These are phyloP conservation scores for Ctenicera cuprea DNA, from an alignment of 2,888 invertebrate species.

Conservation along the genomic window DNA sequence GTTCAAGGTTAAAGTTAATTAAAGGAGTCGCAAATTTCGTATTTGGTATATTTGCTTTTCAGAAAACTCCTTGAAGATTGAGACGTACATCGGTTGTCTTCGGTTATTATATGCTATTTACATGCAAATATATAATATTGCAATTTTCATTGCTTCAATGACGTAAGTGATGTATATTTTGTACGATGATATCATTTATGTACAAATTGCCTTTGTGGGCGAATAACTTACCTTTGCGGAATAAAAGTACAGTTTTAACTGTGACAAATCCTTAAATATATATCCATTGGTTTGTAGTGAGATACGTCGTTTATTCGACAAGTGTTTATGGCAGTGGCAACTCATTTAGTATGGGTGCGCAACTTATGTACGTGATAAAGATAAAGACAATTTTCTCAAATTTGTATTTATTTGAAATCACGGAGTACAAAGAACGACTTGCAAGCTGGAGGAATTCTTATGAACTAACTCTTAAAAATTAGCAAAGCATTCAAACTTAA, in stretches of 20 bases:
- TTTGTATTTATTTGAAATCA: no score
- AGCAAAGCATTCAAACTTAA: no score
- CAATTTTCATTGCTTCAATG: neutral
- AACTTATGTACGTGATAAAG: no score
- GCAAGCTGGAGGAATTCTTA: no score
- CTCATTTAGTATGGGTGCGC: no score
- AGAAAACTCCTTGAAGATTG: neutral
- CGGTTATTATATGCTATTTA: neutral
- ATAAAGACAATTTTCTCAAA: no score
- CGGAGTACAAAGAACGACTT: no score
- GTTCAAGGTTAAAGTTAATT: slow-evolving; percentile 5
- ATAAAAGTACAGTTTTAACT: slow-evolving; percentile 18
- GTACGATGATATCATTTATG: slow-evolving; percentile 15
- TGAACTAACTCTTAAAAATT: no score
- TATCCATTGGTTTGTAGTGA: neutral
- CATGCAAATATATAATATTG: neutral
- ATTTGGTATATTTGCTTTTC: neutral
- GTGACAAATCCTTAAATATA: slow-evolving; percentile 20
- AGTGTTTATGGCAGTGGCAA: neutral
- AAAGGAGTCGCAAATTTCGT: neutral
- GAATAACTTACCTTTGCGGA: slow-evolving; percentile 16
- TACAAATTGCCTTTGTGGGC: slow-evolving; percentile 8
- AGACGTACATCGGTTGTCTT: neutral
- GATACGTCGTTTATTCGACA: neutral
- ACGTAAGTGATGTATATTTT: neutral